A percentile compares a stretch with the other conserved stretches of the same genome.
Conservation (phyloP, 2,888 invertebrate genomes). For the Pristionchus entomophagus region DNA sequence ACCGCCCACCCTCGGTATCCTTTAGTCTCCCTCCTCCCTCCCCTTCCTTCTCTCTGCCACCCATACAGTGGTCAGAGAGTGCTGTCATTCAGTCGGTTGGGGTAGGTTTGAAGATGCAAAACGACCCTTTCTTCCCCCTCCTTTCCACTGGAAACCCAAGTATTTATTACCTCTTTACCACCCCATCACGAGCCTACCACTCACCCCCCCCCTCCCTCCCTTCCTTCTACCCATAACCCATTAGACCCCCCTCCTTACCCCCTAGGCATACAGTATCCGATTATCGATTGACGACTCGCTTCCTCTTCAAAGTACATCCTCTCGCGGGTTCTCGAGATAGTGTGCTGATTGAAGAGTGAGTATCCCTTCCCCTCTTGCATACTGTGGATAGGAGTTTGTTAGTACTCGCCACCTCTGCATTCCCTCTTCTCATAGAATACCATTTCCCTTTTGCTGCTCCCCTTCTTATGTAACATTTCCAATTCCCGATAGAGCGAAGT, state of each 20-base stretch:
- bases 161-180: conserved; percentile 38
- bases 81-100: conserved; percentile 32
- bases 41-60: background rate
- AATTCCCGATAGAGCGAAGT: conserved; percentile 30
- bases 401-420: conserved; percentile 18
- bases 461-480: conserved; percentile 21
- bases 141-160: background rate
- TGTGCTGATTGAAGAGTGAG: conserved; percentile 2
- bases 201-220: background rate
- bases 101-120: conserved; percentile 22
- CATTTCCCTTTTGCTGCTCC: background rate
- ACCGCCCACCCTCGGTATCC: background rate
- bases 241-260: background rate
- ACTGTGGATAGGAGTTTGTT: background rate
- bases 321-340: background rate
- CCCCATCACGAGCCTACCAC: conserved; percentile 17
- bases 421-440: background rate
- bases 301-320: background rate
- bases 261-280: background rate
- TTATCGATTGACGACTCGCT: background rate
- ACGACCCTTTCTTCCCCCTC: conserved; percentile 13
- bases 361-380: background rate
- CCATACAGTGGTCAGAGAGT: conserved; percentile 27
- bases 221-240: background rate
- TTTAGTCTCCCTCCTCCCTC: background rate